Base-by-base conservation (phyloP, 2,113 vertebrate species). In the Sinocyclocheilus rhinocerous region DNA sequence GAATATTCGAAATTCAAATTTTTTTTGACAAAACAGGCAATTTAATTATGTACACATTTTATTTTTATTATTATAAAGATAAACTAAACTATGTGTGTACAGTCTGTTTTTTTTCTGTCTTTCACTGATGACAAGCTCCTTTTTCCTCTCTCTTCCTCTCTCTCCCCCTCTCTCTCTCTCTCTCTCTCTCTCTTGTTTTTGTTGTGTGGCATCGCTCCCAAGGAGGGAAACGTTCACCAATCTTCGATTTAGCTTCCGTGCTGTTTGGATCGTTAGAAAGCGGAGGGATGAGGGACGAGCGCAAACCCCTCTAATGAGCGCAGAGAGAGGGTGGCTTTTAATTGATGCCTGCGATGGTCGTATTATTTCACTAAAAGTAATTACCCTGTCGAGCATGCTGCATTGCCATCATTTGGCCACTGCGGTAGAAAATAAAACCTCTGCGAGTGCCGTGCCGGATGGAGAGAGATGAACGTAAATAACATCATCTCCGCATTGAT, bases 321-420 rank as follows among this genome's bases (percentile, higher is more conserved):
- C 89, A 61, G 7, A 59, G 57, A n/a, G 57, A 59, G 57, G 20
- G 90, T 75, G 89, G 92, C 93, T 94, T 95, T 95, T 95, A 95
- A 95, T 95, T 94, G 93, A 92, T 90, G 93, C 93, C 94, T 92
- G 91, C 89, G 88, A 91, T 91, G 91, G 91, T 89, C 87, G 89
- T 92, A 93, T 95, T 94, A 94, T 94, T 94, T 94, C 94, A 95
- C 93, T 94, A 91, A 92, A 93, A 94, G 90, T 94, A 94, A 95
- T 95, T 93, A 95, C 89, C 87, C 90, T 91, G 93, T 92, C 94
- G 93, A 93, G 91, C 89, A 90, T 90, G 88, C 90, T 89, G 89
- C 91, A 63, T 92, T 91, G 89, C 91, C 91, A 92, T 91, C 91
- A 91, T 92, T 94, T 90, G 90, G 36, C 88, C 92, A 84, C 92